A percentile compares a stretch with the other conserved stretches of the same genome.
phyloP scores from a whole-genome alignment of 1,140 invertebrate species.

The Solenopsis invicta region DNA sequence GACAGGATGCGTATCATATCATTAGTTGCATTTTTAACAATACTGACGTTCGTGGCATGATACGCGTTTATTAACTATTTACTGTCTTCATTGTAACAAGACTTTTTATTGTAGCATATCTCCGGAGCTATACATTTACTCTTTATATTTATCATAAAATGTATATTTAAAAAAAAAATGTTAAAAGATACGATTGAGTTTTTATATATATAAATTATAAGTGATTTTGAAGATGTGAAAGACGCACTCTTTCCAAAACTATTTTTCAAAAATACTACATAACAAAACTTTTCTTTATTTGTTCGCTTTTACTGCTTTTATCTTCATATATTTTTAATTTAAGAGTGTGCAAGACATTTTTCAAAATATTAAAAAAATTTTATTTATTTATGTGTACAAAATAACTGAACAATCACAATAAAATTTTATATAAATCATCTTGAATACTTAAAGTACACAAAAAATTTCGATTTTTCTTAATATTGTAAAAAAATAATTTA shows the following conservation, averaged over 20 bases:
- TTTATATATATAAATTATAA: slow-evolving; percentile 1
- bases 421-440: too few species aligned
- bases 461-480: too few species aligned
- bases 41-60: neutral
- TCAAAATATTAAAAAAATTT: too few species aligned
- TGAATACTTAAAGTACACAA: too few species aligned
- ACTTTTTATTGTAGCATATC: neutral
- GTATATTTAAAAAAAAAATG: neutral
- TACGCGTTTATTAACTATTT: slow-evolving; percentile 18
- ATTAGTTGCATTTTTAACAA: slow-evolving; percentile 46
- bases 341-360: too few species aligned
- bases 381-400: too few species aligned
- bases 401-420: too few species aligned
- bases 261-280: neutral
- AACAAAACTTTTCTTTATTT: neutral
- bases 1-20: slow-evolving; percentile 21
- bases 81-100: neutral
- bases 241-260: neutral
- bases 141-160: neutral
- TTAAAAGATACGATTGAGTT: neutral
- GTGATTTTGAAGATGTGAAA: neutral
- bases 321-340: neutral
- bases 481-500: too few species aligned
- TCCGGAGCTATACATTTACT: neutral
- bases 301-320: neutral